A percentile compares a stretch with the other conserved stretches of the same genome.
These are phyloP conservation scores for Gortyna flavago DNA, from an alignment of 2,888 invertebrate species.

Conservation along the genomic window DNA sequence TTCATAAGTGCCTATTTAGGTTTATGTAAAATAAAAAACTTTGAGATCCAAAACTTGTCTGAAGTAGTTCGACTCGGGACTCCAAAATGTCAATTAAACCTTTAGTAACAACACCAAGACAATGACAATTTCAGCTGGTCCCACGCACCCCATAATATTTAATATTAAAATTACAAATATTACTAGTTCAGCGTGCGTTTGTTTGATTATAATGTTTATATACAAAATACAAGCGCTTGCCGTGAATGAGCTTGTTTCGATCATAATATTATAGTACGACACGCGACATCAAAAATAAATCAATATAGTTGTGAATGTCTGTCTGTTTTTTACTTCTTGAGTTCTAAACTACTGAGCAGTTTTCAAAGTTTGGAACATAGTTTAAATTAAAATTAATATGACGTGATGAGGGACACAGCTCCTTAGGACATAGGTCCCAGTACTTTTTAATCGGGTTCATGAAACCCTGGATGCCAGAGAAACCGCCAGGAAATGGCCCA, in stretches of 20 bases:
- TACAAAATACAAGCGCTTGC: conserved; percentile 22
- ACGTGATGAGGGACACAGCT: background rate
- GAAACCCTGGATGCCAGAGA: background rate
- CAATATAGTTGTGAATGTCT: background rate
- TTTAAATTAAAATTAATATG: conserved; percentile 3
- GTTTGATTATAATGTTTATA: conserved; percentile 2
- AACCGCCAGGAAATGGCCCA: background rate
- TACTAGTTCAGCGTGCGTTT: background rate
- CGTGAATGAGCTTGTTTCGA: conserved; percentile 35
- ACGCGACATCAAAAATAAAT: conserved; percentile 1
- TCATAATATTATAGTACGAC: conserved; percentile 21
- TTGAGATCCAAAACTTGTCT: background rate
- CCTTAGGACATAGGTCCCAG: background rate
- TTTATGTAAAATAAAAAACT: too few relatives aligned
- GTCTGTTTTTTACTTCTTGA: background rate
- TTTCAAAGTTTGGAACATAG: background rate
- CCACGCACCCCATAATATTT: conserved; percentile 39
- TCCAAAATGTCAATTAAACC: background rate
- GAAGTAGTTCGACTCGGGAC: background rate
- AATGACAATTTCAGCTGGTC: conserved; percentile 6
- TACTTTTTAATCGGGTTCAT: background rate
- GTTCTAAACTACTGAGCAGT: background rate
- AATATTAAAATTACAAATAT: conserved; percentile 36
- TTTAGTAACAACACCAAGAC: background rate
- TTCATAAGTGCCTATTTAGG: too few relatives aligned